Evolutionary conservation across 1,140 invertebrate species (phyloP).

Genomic region (Sipha flava): DNA sequence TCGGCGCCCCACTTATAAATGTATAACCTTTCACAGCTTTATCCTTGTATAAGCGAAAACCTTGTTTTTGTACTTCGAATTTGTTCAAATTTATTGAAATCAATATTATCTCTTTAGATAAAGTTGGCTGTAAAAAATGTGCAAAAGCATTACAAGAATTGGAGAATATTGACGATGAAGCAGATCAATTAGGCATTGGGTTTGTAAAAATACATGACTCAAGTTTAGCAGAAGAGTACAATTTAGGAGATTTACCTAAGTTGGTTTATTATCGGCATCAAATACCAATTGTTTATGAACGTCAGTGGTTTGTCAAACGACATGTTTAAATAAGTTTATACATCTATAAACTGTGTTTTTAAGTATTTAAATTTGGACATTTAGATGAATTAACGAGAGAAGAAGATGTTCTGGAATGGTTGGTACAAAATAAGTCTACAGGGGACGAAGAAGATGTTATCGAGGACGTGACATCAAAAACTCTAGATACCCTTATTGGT

Average conservation of each 20-base stretch:
- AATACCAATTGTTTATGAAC: constrained; percentile 89
- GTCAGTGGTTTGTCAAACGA: constrained; percentile 50
- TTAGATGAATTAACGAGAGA: constrained; percentile 80
- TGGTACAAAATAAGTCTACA: constrained; percentile 83
- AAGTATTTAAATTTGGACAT: background rate
- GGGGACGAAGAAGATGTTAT: constrained; percentile 89
- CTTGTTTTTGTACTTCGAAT: background rate
- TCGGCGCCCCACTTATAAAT: background rate
- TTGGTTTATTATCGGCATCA: constrained; percentile 89
- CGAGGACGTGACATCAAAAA: constrained; percentile 83
- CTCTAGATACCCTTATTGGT: constrained; percentile 74
- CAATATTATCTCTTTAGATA: constrained; percentile 53
- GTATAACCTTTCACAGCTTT: constrained; percentile 5
- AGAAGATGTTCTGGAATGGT: constrained; percentile 87
- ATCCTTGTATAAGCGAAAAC: background rate
- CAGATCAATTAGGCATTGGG: constrained; percentile 87
- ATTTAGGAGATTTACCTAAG: constrained; percentile 74
- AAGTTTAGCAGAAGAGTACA: constrained; percentile 83
- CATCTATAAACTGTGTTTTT: background rate
- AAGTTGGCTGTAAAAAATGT: constrained; percentile 85
- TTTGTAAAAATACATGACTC: constrained; percentile 93
- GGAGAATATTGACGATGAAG: constrained; percentile 92
- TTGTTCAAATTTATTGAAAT: background rate
- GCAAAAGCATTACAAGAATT: constrained; percentile 78
- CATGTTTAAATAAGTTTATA: background rate